phyloP scores from a whole-genome alignment of 2,888 invertebrate species.

The Ormyrus nitidulus region DNA sequence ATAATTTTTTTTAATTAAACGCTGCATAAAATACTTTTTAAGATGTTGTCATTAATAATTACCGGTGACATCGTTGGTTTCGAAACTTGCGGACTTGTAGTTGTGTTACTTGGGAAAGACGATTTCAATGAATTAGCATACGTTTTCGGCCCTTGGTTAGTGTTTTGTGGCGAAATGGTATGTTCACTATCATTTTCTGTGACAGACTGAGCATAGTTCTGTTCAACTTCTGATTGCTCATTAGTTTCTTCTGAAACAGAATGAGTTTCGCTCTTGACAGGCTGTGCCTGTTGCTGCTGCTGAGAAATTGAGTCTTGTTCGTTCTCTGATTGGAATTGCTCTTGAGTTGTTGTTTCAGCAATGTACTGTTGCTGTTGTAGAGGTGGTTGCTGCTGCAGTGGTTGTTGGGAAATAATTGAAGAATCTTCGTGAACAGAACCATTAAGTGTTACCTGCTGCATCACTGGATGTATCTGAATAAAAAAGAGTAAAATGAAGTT shows the following conservation, averaged over 20 bases:
- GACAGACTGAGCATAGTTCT: slow-evolving; percentile 67
- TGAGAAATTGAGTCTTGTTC: slow-evolving; percentile 63
- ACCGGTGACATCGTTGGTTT: slow-evolving; percentile 76
- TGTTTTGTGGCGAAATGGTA: slow-evolving; percentile 73
- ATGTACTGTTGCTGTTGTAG: slow-evolving; percentile 67
- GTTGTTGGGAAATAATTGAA: slow-evolving; percentile 68
- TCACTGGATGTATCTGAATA: slow-evolving; percentile 69
- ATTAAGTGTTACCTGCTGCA: slow-evolving; percentile 70
- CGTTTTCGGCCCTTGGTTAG: slow-evolving; percentile 83
- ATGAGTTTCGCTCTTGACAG: slow-evolving; percentile 68
- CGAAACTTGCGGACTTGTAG: slow-evolving; percentile 70
- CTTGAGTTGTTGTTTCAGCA: slow-evolving; percentile 64
- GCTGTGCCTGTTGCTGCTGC: slow-evolving; percentile 56
- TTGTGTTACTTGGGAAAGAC: slow-evolving; percentile 70
- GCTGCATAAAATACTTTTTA: slow-evolving; percentile 18
- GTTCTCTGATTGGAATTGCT: slow-evolving; percentile 71
- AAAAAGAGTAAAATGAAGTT: neutral
- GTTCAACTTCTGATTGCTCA: slow-evolving; percentile 65
- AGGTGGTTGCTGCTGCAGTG: slow-evolving; percentile 64
- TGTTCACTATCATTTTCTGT: slow-evolving; percentile 74
- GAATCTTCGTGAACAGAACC: slow-evolving; percentile 74
- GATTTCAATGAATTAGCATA: slow-evolving; percentile 90
- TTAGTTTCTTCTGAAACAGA: slow-evolving; percentile 65
- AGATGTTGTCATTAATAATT: slow-evolving; percentile 59
- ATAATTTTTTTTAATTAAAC: slow-evolving; percentile 42